These are phyloP conservation scores for Oryctes rhinoceros DNA, from an alignment of 1,140 invertebrate species.

Conservation along the genomic window DNA sequence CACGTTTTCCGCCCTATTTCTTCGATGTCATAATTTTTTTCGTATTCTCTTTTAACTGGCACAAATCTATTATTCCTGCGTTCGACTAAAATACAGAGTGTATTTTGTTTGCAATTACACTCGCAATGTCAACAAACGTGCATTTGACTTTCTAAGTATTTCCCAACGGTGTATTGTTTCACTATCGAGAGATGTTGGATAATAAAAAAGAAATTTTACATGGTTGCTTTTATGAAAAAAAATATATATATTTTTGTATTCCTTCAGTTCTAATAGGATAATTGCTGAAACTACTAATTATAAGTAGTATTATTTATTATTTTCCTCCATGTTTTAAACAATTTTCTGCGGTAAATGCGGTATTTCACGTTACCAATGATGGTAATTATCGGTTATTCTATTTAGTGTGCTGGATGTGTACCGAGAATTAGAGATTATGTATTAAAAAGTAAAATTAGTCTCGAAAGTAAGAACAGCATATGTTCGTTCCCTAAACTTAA, in stretches of 20 bases:
- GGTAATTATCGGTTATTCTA: conserved; percentile 18
- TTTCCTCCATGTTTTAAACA: neutral
- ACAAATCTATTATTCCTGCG: neutral
- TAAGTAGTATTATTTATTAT: neutral
- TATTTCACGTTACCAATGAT: neutral
- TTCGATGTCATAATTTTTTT: neutral
- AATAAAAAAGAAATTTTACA: conserved; percentile 1
- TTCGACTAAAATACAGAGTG: neutral
- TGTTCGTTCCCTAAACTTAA: neutral
- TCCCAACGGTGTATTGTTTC: conserved; percentile 23
- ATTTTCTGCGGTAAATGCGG: conserved; percentile 4
- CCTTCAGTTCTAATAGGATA: neutral
- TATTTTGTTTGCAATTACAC: conserved; percentile 32
- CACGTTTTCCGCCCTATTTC: neutral
- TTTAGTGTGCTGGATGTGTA: neutral
- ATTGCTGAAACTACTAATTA: neutral
- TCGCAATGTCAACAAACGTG: conserved; percentile 32
- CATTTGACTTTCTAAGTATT: conserved; percentile 35
- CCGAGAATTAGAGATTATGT: conserved; percentile 20
- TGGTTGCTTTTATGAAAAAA: neutral
- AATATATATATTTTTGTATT: neutral
- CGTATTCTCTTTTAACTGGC: neutral
- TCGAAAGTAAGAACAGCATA: conserved; percentile 31
- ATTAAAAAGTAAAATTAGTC: conserved; percentile 34
- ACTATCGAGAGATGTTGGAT: neutral